Conservation (phyloP, 2,113 vertebrate genomes). For the Platycercus adscitus region DNA sequence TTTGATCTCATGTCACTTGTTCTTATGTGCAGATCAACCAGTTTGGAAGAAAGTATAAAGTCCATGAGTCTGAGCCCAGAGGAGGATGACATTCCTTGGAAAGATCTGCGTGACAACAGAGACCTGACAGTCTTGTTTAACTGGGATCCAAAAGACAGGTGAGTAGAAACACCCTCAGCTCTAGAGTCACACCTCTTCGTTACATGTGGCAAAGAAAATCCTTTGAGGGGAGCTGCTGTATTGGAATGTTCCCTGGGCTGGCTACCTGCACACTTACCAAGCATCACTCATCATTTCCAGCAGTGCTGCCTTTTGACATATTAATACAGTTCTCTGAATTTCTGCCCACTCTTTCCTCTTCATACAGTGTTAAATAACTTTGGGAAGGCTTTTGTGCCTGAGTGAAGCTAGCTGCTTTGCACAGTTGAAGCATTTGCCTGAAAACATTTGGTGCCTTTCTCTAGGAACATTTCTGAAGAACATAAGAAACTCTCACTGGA, state of each 20-base stretch:
- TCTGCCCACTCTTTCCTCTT: neutral
- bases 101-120: conserved; percentile 91
- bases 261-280: neutral
- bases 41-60: conserved; percentile 95
- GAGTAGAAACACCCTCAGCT: neutral
- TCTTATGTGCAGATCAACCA: conserved; percentile 78
- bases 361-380: neutral
- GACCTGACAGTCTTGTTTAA: conserved; percentile 92
- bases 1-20: neutral
- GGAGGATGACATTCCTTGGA: conserved; percentile 97
- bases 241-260: neutral
- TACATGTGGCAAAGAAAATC: neutral
- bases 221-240: neutral
- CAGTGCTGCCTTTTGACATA: neutral
- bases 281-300: neutral
- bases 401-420: neutral
- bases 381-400: neutral
- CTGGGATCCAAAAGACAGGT: conserved; percentile 95
- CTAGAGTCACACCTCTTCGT: neutral
- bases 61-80: conserved; percentile 93
- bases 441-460: conserved; percentile 49
- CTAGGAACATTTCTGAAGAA: conserved; percentile 88
- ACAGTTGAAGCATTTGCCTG: neutral
- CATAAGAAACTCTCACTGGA: conserved; percentile 87
- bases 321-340: neutral